Conservation (phyloP, 2,888 invertebrate genomes). For the Eupsilia transversa region DNA sequence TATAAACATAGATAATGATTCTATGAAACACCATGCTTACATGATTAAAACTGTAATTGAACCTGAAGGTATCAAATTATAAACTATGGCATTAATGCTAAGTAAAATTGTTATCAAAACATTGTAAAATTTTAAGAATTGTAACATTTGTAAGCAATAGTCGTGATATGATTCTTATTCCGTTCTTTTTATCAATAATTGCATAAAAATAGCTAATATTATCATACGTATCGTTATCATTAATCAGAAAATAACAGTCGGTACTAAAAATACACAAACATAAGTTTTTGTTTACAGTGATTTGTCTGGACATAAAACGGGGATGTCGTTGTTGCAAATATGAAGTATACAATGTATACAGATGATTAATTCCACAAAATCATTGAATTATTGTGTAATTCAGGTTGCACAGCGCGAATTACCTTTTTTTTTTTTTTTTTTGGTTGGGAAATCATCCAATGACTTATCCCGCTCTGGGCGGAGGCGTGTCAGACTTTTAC, state of each 20-base stretch:
- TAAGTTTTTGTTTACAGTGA: too few species aligned
- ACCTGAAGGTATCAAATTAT: background rate
- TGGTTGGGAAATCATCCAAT: too few species aligned
- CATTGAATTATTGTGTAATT: too few species aligned
- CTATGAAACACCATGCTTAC: slow-evolving; percentile 28
- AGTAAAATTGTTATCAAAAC: background rate
- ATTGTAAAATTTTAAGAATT: slow-evolving; percentile 14
- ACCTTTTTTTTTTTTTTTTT: too few species aligned
- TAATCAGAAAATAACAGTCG: background rate
- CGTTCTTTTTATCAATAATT: slow-evolving; percentile 16
- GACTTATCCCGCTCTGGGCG: too few species aligned
- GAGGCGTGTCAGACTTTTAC: too few species aligned
- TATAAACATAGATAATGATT: slow-evolving; percentile 37
- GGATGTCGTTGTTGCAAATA: too few species aligned
- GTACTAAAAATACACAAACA: background rate
- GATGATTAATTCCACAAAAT: too few species aligned
- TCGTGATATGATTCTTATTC: background rate
- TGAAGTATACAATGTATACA: too few species aligned
- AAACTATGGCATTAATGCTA: background rate
- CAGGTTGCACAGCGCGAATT: too few species aligned
- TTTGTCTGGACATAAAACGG: too few species aligned
- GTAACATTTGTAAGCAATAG: background rate
- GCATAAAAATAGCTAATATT: slow-evolving; percentile 24
- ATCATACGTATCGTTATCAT: slow-evolving; percentile 13
- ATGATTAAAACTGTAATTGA: slow-evolving; percentile 4